Conservation (phyloP, 2,797 vertebrate species). For the Hozukius guyotensis region DNA sequence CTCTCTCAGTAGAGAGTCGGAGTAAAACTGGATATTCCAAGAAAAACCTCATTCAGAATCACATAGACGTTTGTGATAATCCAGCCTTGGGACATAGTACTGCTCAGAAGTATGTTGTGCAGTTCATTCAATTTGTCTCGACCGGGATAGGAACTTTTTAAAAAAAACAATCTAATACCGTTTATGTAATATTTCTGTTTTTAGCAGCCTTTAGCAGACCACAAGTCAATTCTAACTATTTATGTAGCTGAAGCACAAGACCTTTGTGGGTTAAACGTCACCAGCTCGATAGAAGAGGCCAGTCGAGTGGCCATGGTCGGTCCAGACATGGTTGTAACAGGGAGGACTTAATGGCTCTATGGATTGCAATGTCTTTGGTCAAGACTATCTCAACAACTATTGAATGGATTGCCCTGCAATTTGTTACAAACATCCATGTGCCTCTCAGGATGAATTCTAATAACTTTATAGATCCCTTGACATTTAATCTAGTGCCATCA, state of each 20-base stretch:
- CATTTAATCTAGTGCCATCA: neutral
- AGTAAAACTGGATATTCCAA: neutral
- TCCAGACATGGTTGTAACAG: neutral
- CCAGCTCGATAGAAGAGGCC: neutral
- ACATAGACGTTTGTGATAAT: neutral
- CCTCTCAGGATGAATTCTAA: neutral
- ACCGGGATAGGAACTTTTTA: neutral
- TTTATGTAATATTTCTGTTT: neutral
- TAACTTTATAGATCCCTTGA: neutral
- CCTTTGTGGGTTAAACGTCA: neutral
- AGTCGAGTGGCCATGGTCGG: neutral
- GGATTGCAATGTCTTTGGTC: neutral
- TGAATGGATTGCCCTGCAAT: neutral
- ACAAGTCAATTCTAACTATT: neutral
- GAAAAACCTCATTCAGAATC: neutral
- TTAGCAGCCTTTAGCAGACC: neutral
- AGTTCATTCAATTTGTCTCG: neutral
- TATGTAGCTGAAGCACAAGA: neutral
- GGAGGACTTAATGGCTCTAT: neutral
- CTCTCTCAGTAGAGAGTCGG: neutral
- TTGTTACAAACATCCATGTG: neutral
- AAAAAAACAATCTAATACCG: neutral
- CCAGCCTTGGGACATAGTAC: neutral
- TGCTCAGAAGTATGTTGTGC: neutral
- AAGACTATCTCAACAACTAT: neutral